phyloP scores from a whole-genome alignment of 2,888 invertebrate species.

The Salpingus planirostris region DNA sequence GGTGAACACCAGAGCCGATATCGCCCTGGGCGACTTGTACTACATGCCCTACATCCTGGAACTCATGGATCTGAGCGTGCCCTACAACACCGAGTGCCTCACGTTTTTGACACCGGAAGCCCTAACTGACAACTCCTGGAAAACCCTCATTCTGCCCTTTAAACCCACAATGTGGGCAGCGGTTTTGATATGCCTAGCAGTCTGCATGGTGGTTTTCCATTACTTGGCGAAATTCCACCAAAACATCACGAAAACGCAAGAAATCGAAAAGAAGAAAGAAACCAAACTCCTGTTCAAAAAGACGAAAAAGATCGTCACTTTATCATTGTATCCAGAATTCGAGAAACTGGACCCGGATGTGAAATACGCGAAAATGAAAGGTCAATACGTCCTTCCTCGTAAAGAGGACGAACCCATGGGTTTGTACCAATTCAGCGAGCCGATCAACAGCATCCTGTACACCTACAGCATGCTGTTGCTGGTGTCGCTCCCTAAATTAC shows the following conservation, averaged over 20 bases:
- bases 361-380: slow-evolving; percentile 33
- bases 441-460: slow-evolving; percentile 65
- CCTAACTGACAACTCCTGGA: slow-evolving; percentile 74
- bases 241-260: slow-evolving; percentile 1
- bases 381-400: slow-evolving; percentile 25
- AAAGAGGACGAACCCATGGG: slow-evolving; percentile 40
- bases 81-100: slow-evolving; percentile 74
- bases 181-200: slow-evolving; percentile 56
- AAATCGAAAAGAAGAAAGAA: slow-evolving; percentile 5
- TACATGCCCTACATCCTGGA: slow-evolving; percentile 60
- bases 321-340: slow-evolving; percentile 22
- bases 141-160: slow-evolving; percentile 71
- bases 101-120: slow-evolving; percentile 80
- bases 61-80: slow-evolving; percentile 63
- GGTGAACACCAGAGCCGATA: slow-evolving; percentile 55
- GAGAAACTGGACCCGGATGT: slow-evolving; percentile 25
- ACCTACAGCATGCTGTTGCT: slow-evolving; percentile 75
- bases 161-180: slow-evolving; percentile 69
- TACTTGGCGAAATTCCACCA: slow-evolving; percentile 52
- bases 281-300: slow-evolving; percentile 9
- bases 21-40: slow-evolving; percentile 71
- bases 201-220: slow-evolving; percentile 59
- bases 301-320: slow-evolving; percentile 23
- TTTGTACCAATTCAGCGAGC: slow-evolving; percentile 62
- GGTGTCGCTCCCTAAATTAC: slow-evolving; percentile 68